phyloP scores from a whole-genome alignment of 2,888 invertebrate genomes.

The Uropetala carovei region DNA sequence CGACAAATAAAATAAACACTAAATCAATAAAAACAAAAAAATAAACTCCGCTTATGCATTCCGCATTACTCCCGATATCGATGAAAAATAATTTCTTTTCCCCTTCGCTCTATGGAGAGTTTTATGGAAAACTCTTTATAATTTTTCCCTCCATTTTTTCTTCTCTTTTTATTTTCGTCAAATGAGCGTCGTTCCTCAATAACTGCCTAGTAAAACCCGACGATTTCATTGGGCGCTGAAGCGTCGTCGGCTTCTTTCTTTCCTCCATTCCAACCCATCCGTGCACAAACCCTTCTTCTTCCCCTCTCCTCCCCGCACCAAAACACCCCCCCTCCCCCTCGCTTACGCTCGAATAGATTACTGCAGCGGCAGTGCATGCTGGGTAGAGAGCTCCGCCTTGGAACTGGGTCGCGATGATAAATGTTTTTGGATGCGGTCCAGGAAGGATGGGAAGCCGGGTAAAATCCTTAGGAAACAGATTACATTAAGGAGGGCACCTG shows the following conservation, averaged over 20 bases:
- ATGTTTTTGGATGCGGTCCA: conserved; percentile 47
- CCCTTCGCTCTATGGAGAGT: not conserved
- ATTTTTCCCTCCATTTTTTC: not conserved
- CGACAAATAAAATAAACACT: not conserved
- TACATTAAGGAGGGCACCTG: conserved; percentile 27
- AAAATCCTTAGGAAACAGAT: conserved; percentile 22
- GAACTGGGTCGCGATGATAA: conserved; percentile 60
- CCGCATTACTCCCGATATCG: not conserved
- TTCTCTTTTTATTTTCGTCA: not conserved
- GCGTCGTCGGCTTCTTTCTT: not conserved
- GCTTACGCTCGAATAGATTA: conserved; percentile 51
- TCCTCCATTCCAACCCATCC: too few relatives aligned
- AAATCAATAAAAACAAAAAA: not conserved
- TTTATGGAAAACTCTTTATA: not conserved
- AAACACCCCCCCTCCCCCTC: not conserved
- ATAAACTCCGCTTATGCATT: conserved; percentile 4
- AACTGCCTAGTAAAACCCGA: not conserved
- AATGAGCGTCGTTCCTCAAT: not conserved
- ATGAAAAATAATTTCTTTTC: not conserved
- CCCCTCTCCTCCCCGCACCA: not conserved
- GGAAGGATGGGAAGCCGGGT: conserved; percentile 27
- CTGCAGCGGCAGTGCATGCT: conserved; percentile 55
- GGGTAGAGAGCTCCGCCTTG: not conserved
- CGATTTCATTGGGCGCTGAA: conserved; percentile 17
- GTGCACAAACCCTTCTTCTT: too few relatives aligned